Evolutionary conservation across 2,113 vertebrate genomes (phyloP).

Genomic region (Eonycteris spelaea): DNA sequence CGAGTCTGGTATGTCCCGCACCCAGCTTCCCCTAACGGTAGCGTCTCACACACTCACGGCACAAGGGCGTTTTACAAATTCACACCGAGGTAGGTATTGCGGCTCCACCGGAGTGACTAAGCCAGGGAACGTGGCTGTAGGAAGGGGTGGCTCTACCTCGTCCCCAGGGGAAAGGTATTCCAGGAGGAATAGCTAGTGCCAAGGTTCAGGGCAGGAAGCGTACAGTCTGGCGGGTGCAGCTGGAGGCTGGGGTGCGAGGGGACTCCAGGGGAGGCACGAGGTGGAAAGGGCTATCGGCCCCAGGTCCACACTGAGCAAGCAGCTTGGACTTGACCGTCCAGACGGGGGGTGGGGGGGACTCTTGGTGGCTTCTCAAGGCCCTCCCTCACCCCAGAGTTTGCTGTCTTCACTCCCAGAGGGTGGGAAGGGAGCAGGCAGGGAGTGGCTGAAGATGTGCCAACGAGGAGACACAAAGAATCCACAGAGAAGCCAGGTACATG

Average conservation of each 20-base stretch:
- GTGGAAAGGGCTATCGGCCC: neutral
- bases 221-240: rapidly evolving
- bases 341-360: too few relatives aligned
- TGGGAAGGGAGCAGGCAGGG: neutral
- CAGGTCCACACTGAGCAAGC: neutral
- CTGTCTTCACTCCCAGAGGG: neutral
- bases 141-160: neutral
- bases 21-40: rapidly evolving
- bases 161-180: neutral
- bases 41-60: neutral
- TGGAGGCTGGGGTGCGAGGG: neutral
- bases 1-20: rapidly evolving
- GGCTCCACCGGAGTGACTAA: too few relatives aligned
- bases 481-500: neutral
- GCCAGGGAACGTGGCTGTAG: neutral
- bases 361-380: neutral
- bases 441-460: too few relatives aligned
- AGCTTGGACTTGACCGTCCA: neutral
- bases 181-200: neutral
- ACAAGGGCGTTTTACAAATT: rapidly evolving
- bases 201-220: neutral
- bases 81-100: rapidly evolving
- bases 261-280: rapidly evolving
- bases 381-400: too few relatives aligned
- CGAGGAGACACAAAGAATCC: neutral